Evolutionary conservation across 2,113 vertebrate species (phyloP).

Genomic region (Coptodon bakossiorum): DNA sequence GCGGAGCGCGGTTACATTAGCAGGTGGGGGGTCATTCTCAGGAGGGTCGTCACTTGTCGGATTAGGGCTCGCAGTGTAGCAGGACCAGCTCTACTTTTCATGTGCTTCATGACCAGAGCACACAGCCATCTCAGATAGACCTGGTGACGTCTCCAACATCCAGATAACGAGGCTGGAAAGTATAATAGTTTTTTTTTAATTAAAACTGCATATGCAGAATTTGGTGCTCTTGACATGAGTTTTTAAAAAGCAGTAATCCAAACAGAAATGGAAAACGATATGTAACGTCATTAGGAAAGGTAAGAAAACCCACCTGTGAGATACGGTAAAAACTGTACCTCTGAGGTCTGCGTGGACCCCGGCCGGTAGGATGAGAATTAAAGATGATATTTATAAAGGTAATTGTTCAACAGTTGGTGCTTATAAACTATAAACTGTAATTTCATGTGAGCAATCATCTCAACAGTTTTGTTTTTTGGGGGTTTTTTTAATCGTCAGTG

Average conservation of each 20-base stretch:
- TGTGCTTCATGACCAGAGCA: not conserved
- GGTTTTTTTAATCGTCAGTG: not conserved
- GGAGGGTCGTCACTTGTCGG: not conserved
- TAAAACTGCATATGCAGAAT: not conserved
- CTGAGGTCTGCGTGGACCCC: not conserved
- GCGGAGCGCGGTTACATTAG: not conserved
- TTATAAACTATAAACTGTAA: not conserved
- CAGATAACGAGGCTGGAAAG: not conserved
- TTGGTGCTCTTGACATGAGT: not conserved
- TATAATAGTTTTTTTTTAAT: rapidly evolving
- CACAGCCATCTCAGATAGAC: not conserved
- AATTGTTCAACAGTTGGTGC: not conserved
- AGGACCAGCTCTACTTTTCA: not conserved
- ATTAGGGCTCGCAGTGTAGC: not conserved
- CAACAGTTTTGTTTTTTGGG: not conserved
- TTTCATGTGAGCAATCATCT: not conserved
- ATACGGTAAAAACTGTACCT: not conserved
- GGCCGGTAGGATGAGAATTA: not conserved
- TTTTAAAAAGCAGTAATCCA: not conserved
- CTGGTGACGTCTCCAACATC: not conserved
- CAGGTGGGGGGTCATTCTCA: not conserved
- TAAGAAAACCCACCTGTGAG: not conserved
- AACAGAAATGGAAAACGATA: not conserved
- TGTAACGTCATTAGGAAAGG: not conserved
- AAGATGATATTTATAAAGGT: not conserved